phyloP scores from a whole-genome alignment of 2,888 invertebrate genomes.

The Pteria penguin region DNA sequence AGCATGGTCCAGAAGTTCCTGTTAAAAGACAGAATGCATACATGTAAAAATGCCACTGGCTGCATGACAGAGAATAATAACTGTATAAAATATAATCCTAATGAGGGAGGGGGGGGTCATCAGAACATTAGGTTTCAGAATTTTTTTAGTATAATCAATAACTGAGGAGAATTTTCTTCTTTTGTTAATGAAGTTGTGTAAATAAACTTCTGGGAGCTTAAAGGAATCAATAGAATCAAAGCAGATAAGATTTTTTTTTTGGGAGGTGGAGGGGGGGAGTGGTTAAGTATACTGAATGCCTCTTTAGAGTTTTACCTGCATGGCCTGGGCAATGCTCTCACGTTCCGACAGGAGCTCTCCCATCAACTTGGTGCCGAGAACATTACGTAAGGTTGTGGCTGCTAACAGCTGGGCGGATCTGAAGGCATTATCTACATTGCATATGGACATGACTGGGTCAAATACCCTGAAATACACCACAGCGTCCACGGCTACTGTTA shows the following conservation, averaged over 20 bases:
- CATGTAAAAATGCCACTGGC: too few species aligned
- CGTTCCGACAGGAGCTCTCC: constrained; percentile 98
- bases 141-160: too few species aligned
- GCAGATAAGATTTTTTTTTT: too few species aligned
- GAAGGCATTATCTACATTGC: constrained; percentile 98
- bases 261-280: too few species aligned
- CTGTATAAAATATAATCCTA: too few species aligned
- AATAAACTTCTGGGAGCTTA: too few species aligned
- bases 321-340: constrained; percentile 94
- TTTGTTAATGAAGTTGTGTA: too few species aligned
- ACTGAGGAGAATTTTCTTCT: too few species aligned
- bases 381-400: constrained; percentile 85
- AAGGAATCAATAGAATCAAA: neutral
- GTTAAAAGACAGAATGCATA: constrained; percentile 18
- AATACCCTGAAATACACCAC: constrained; percentile 85
- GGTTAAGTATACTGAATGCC: neutral
- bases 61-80: too few species aligned
- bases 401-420: constrained; percentile 92
- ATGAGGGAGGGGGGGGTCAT: too few species aligned
- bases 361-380: constrained; percentile 96
- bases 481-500: constrained; percentile 98
- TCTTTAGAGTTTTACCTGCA: constrained; percentile 82
- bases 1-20: constrained; percentile 79
- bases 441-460: constrained; percentile 97
- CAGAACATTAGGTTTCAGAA: too few species aligned